These are phyloP conservation scores for Bettongia penicillata DNA, from an alignment of 2,113 vertebrate species.

Conservation along the genomic window DNA sequence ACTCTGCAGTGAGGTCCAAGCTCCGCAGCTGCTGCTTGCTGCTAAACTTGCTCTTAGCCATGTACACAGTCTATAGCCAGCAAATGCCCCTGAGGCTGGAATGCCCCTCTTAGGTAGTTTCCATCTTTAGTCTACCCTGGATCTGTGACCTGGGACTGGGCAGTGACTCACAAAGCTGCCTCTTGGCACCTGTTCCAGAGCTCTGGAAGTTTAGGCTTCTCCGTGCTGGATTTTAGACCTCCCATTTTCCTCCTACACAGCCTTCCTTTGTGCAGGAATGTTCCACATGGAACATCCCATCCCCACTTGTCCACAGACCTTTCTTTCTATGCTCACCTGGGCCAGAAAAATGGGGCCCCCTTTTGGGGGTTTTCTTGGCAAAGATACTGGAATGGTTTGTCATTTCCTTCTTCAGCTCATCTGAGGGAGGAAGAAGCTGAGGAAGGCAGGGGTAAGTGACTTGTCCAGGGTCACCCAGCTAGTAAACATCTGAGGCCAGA, in stretches of 20 bases:
- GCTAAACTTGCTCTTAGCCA: neutral
- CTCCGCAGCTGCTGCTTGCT: neutral
- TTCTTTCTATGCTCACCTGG: neutral
- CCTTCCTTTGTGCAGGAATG: neutral
- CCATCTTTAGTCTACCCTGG: neutral
- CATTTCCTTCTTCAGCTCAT: neutral
- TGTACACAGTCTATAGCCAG: neutral
- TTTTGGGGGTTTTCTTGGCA: neutral
- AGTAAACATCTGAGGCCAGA: neutral
- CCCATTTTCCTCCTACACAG: neutral
- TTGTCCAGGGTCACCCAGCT: neutral
- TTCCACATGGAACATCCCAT: neutral
- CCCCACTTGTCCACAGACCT: neutral
- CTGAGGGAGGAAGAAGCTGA: neutral
- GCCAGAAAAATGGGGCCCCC: neutral
- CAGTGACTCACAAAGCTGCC: neutral
- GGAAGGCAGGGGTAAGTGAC: neutral
- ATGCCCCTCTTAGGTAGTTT: neutral
- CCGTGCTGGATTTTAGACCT: neutral
- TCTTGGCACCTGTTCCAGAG: neutral
- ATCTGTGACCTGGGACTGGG: neutral
- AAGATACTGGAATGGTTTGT: neutral
- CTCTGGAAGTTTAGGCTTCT: neutral
- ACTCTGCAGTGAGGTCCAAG: neutral
- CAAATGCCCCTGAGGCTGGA: neutral